Percentiles rank a stretch among this genome's conserved stretches.
phyloP scores from a whole-genome alignment of 2,888 invertebrate genomes.

The Biston betularia region DNA sequence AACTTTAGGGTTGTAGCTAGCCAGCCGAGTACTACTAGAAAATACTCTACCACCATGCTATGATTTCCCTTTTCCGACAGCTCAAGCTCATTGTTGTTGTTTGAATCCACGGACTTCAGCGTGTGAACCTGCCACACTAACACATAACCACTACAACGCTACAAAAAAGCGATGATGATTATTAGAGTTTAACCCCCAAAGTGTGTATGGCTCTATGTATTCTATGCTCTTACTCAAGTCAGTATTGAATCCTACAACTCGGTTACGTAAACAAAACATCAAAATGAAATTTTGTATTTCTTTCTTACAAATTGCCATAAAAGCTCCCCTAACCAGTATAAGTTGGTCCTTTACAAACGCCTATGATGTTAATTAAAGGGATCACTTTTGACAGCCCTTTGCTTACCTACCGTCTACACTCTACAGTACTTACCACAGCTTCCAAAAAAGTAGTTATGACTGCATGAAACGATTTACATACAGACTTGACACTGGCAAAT shows the following conservation, averaged over 20 bases:
- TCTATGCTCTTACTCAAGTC: too few relatives aligned
- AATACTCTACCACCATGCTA: too few relatives aligned
- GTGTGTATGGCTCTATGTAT: too few relatives aligned
- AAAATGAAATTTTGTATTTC: not conserved
- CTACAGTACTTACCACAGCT: not conserved
- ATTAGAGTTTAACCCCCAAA: too few relatives aligned
- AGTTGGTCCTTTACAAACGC: constrained; percentile 4
- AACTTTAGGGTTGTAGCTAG: too few relatives aligned
- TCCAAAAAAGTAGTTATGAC: not conserved
- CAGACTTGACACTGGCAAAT: not conserved
- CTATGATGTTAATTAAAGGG: constrained; percentile 12
- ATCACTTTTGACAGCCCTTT: constrained; percentile 20
- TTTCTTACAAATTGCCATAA: not conserved
- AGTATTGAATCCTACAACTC: not conserved
- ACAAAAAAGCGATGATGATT: too few relatives aligned
- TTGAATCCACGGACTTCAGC: too few relatives aligned
- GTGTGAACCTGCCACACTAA: too few relatives aligned
- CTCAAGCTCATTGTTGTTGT: too few relatives aligned
- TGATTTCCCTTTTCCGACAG: too few relatives aligned
- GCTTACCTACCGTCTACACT: constrained; percentile 8
- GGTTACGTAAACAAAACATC: not conserved
- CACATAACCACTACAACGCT: too few relatives aligned
- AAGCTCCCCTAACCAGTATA: constrained; percentile 10
- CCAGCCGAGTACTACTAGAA: too few relatives aligned
- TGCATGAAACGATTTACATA: not conserved